Base-by-base conservation (phyloP, 2,888 invertebrate species). In the Acleris holmiana region DNA sequence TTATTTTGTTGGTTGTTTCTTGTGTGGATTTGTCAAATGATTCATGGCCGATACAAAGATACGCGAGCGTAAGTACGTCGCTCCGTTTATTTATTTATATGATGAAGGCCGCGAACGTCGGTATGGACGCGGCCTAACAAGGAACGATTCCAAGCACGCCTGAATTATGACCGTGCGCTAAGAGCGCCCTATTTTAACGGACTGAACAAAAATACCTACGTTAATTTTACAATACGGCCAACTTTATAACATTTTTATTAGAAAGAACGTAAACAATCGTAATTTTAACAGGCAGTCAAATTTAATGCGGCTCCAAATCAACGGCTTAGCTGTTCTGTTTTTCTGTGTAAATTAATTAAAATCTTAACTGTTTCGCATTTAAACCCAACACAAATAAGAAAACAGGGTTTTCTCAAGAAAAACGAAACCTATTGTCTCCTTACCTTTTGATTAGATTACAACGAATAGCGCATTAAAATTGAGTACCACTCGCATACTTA, bases 181-280 rank as follows among this genome's bases (percentile, higher is more conserved):
- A 63, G 51, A 59, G 59, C 49, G 35, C 49, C 54, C 54, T 49
- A 44, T 54, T 49, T 64, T 35, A 55, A 44, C 53, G 19, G 40
- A 29, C 48, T 40, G 47, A 49, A 59, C 64, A 59, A 44, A 61
- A 59, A 29, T 49, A 35, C 51, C 21, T 35, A 25, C 53, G 58
- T 58, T 48, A 53, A 64, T 64, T 40, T 58, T 58, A 47, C 53
- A 47, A 56, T 54, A 44, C 46, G 46, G 13, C 58, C 17, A 25
- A 29, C 47, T 59, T 59, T 54, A 54, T 21, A 54, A 23, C 59
- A 46, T 41, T 58, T 57, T 63, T 62, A 62, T 62, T 62, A 17
- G 55, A 6, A 17, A 40, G 41, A 7, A 63, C 21, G 21, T 46
- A 29, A 46, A 21, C 29, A 55, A 40, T 44, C 41, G 44, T 56